phyloP scores from a whole-genome alignment of 2,113 vertebrate genomes.

The Gavia stellata region DNA sequence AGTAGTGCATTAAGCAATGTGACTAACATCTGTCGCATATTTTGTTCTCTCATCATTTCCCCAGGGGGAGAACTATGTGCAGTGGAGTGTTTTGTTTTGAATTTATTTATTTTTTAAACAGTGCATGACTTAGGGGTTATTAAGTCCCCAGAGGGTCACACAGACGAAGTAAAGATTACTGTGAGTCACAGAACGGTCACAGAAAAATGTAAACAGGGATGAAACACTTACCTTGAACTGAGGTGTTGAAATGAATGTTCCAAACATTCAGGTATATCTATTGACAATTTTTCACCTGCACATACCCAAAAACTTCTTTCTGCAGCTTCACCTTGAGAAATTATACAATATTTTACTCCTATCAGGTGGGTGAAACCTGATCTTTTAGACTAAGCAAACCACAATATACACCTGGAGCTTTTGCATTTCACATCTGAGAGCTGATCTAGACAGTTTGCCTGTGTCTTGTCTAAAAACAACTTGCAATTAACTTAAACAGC shows the following conservation, averaged over 20 bases:
- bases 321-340: background rate
- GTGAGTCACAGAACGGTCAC: background rate
- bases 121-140: background rate
- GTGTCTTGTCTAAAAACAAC: background rate
- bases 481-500: background rate
- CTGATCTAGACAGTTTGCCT: background rate
- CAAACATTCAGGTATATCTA: background rate
- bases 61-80: background rate
- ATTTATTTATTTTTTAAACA: background rate
- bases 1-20: constrained; percentile 4
- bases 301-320: background rate
- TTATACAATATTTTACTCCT: background rate
- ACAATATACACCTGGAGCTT: background rate
- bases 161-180: background rate
- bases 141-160: background rate
- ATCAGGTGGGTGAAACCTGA: background rate
- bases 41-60: background rate
- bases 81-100: background rate
- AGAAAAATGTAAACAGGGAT: background rate
- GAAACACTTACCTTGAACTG: background rate
- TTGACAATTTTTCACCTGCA: background rate
- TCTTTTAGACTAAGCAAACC: background rate
- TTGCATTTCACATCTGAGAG: background rate
- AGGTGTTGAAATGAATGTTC: background rate
- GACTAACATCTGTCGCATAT: constrained; percentile 8